Evolutionary conservation across 2,113 vertebrate genomes (phyloP).

Genomic region (Pithys albifrons): DNA sequence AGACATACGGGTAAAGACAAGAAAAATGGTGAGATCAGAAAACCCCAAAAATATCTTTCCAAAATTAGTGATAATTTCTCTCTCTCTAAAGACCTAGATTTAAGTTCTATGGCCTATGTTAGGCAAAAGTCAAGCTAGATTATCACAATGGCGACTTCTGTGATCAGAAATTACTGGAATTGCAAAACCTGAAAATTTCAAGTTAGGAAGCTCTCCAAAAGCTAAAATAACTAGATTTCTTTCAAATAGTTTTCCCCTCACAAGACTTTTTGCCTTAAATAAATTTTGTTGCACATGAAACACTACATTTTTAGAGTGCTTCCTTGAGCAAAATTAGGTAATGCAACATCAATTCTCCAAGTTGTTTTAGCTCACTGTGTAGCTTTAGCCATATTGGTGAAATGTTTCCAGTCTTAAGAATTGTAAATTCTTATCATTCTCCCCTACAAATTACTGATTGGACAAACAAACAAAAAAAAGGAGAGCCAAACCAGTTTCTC

Average conservation of each 20-base stretch:
- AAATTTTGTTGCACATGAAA: background rate
- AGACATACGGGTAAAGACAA: background rate
- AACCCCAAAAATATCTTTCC: background rate
- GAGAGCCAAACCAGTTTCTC: background rate
- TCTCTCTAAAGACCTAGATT: background rate
- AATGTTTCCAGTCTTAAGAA: background rate
- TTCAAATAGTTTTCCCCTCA: background rate
- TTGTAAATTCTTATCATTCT: background rate
- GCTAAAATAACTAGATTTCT: background rate
- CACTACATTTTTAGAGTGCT: background rate
- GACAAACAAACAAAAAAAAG: background rate
- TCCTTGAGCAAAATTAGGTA: background rate
- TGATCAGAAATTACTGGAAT: background rate
- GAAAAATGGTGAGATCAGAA: background rate
- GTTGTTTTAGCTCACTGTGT: background rate
- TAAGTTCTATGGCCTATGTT: constrained; percentile 45
- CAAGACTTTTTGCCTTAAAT: background rate
- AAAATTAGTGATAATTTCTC: background rate
- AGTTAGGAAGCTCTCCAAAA: constrained; percentile 26
- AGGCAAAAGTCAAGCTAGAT: constrained; percentile 56
- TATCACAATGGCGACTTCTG: constrained; percentile 63
- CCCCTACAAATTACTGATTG: background rate
- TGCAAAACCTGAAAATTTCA: background rate
- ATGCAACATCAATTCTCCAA: background rate
- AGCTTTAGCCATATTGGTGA: background rate